A percentile compares a stretch with the other conserved stretches of the same genome.
Evolutionary conservation across 2,797 vertebrate species (phyloP).

Genomic region (Pygocentrus nattereri): DNA sequence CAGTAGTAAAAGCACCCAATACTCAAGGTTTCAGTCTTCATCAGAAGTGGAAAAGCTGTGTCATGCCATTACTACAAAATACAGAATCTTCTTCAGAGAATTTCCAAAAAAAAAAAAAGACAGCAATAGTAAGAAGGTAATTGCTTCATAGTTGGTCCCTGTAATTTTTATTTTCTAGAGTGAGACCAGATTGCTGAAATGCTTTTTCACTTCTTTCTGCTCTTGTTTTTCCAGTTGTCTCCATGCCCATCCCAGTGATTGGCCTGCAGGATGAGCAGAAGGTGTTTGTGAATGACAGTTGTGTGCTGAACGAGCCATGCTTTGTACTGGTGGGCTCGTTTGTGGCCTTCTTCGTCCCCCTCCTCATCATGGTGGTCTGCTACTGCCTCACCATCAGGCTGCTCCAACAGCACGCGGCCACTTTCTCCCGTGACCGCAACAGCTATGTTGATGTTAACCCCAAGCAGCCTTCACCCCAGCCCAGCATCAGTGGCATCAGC

Average conservation of each 20-base stretch:
- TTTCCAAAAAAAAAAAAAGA: no score
- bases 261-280: conserved; percentile 83
- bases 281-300: conserved; percentile 82
- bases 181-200: neutral
- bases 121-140: no score
- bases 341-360: conserved; percentile 86
- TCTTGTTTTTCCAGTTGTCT: conserved; percentile 77
- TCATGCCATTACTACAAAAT: no score
- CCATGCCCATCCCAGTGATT: conserved; percentile 84
- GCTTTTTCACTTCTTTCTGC: conserved; percentile 16
- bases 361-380: conserved; percentile 87
- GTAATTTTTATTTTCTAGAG: no score
- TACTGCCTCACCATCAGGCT: conserved; percentile 85
- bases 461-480: conserved; percentile 41
- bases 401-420: conserved; percentile 79
- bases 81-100: no score
- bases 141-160: no score
- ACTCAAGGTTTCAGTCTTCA: no score
- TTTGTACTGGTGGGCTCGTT: conserved; percentile 86
- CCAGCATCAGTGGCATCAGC: neutral
- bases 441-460: neutral
- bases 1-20: no score
- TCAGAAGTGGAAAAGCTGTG: no score
- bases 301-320: conserved; percentile 82
- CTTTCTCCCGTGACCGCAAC: conserved; percentile 73